Percentiles rank a stretch among this genome's conserved stretches.
Conservation (phyloP, 2,888 invertebrate species). For the Drosophila heteroneura region DNA sequence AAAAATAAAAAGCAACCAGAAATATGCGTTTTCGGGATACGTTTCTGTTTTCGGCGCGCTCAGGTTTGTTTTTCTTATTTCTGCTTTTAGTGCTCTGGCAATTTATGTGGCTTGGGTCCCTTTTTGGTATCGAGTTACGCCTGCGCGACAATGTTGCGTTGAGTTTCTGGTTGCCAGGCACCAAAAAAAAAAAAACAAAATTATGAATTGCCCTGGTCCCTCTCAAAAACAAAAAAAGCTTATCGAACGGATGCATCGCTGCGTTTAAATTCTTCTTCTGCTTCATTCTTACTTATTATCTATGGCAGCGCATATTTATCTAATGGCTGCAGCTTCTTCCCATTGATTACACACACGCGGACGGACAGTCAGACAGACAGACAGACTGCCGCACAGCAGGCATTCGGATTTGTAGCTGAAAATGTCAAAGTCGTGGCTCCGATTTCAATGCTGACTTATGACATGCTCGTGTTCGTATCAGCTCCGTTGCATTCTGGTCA, state of each 20-base stretch:
- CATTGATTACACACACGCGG: conserved; percentile 62
- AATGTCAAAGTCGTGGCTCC: conserved; percentile 43
- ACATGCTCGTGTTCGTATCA: conserved; percentile 52
- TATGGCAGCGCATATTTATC: conserved; percentile 71
- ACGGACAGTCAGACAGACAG: not conserved
- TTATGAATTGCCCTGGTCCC: conserved; percentile 68
- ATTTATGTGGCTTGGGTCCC: conserved; percentile 72
- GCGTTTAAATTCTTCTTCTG: conserved; percentile 47
- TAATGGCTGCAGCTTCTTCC: conserved; percentile 67
- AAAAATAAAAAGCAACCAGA: conserved; percentile 67
- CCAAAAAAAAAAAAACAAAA: conserved; percentile 19
- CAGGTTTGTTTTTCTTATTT: conserved; percentile 5
- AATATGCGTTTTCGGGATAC: conserved; percentile 51
- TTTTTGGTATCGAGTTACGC: conserved; percentile 74
- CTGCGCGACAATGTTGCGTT: conserved; percentile 68
- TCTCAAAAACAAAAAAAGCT: conserved; percentile 43
- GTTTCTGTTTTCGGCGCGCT: conserved; percentile 30
- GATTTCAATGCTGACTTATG: conserved; percentile 76
- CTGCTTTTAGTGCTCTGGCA: conserved; percentile 42
- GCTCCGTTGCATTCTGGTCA: not conserved
- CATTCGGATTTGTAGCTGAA: conserved; percentile 16
- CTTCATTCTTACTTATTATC: conserved; percentile 54
- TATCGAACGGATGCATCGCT: conserved; percentile 72
- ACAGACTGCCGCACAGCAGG: conserved; percentile 43
- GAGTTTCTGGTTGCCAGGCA: conserved; percentile 19